A percentile compares a stretch with the other conserved stretches of the same genome.
Evolutionary conservation across 2,888 invertebrate genomes (phyloP).

Genomic region (Pyralis farinalis): DNA sequence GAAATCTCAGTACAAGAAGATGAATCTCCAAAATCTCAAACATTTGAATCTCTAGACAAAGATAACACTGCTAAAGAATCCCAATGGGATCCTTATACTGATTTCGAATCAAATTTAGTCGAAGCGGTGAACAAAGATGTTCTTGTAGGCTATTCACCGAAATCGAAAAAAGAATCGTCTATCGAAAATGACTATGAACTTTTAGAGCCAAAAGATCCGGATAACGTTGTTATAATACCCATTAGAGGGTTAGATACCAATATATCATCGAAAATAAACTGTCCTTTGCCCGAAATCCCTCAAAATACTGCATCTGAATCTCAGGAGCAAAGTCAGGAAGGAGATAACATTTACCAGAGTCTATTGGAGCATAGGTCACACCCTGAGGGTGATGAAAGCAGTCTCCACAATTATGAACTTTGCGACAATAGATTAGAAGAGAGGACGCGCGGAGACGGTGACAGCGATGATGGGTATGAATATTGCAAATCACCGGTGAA

Average conservation of each 20-base stretch:
- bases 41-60: slow-evolving; percentile 1
- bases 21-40: slow-evolving; percentile 38
- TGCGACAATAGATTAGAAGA: slow-evolving; percentile 66
- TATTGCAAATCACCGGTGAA: slow-evolving; percentile 72
- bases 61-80: slow-evolving; percentile 20
- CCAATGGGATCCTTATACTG: slow-evolving; percentile 43
- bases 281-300: slow-evolving; percentile 74
- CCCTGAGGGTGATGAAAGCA: slow-evolving; percentile 71
- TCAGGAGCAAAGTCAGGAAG: slow-evolving; percentile 17
- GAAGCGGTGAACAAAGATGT: slow-evolving; percentile 72
- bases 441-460: slow-evolving; percentile 67
- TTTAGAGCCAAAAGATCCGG: slow-evolving; percentile 56
- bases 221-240: slow-evolving; percentile 56
- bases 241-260: slow-evolving; percentile 47
- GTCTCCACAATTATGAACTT: slow-evolving; percentile 77
- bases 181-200: slow-evolving; percentile 72
- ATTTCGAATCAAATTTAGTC: slow-evolving; percentile 68
- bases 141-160: slow-evolving; percentile 53
- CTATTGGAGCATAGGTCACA: slow-evolving; percentile 70
- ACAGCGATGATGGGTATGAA: slow-evolving; percentile 75
- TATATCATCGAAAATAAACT: slow-evolving; percentile 60
- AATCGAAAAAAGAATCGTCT: slow-evolving; percentile 39
- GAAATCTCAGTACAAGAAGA: slow-evolving; percentile 34
- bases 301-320: slow-evolving; percentile 33
- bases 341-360: slow-evolving; percentile 70